Base-by-base conservation (phyloP, 64 coral and sea anemone genomes). In the Montipora foliosa region DNA sequence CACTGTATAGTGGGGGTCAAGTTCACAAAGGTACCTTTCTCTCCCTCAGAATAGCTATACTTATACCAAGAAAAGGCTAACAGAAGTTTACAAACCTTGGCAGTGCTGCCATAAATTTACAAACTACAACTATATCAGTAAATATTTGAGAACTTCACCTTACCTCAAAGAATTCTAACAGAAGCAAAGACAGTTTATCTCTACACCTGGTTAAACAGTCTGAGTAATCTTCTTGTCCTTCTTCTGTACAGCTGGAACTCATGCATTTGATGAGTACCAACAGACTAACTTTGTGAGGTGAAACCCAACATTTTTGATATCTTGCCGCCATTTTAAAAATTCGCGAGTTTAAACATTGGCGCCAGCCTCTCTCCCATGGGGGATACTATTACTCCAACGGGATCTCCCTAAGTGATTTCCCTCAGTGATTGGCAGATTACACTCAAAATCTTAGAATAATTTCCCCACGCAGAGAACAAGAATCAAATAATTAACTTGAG, bases 141-240 rank as follows among this genome's bases (percentile, higher is more conserved):
- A 37, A 2, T 2, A 37, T 2, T 37, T 37, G 2, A 37, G 2
- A 37, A 37, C 37, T 37, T 37, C 37, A 37, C 37, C 45, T 15
- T 89, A 95, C 95, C 93, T 97, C 92, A 53, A 97, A 83, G 66
- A 97, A 78, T 71, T 97, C 95, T 25, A 97, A 62, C 78, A 97
- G 75, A 67, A 97, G 66, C 13, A 97, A 79, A 46, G 95, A 97
- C 37, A 97, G 74, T 79, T 69, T 88, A 78, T 97, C 83, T n/a
- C 77, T 79, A 74, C 86, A 87, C 68, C 71, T 88, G 74, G 14
- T 68, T 29, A 96, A 49, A 81, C 88, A 91, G 52, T 94, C 82
- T 66, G 75, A 44, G 88, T 87, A 49, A 45, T 91, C 83, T 57
- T 88, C 76, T 15, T 94, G 52, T 55, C 75, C 55, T 9, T 88